Percentiles rank a stretch among this genome's conserved stretches.
Conservation (phyloP, 2,888 invertebrate genomes). For the Galerucella nymphaeae region DNA sequence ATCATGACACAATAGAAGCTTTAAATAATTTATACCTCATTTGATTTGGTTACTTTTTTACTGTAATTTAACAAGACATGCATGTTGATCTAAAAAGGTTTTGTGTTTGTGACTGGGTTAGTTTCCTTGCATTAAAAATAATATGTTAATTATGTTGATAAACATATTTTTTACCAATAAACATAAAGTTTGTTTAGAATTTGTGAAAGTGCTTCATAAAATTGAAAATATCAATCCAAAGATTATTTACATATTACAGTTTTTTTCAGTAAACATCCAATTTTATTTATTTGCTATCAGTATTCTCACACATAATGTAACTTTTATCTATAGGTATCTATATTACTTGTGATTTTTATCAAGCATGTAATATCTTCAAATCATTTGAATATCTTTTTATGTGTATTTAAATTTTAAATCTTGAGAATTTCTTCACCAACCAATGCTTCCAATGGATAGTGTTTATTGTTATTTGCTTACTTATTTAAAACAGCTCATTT, state of each 20-base stretch:
- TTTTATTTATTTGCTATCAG: too few relatives aligned
- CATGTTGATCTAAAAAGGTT: slow-evolving; percentile 5
- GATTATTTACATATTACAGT: too few relatives aligned
- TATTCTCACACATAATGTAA: too few relatives aligned
- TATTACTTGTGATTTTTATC: not conserved
- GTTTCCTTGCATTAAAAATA: not conserved
- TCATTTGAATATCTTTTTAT: not conserved
- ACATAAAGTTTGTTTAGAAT: too few relatives aligned
- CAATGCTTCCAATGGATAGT: not conserved
- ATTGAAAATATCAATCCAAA: too few relatives aligned
- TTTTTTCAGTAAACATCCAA: too few relatives aligned
- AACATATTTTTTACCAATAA: too few relatives aligned
- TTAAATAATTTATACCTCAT: not conserved
- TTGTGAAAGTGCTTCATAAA: too few relatives aligned
- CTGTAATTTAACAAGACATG: slow-evolving; percentile 10
- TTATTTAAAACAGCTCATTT: too few relatives aligned
- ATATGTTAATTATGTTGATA: not conserved
- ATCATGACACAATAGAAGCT: slow-evolving; percentile 20
- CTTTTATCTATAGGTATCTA: too few relatives aligned
- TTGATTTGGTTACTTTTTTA: not conserved
- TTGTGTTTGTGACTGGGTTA: slow-evolving; percentile 14
- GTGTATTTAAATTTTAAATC: too few relatives aligned
- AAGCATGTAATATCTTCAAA: not conserved
- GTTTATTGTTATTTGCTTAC: not conserved
- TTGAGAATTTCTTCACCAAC: too few relatives aligned